Base-by-base conservation (phyloP, 2,797 vertebrate species). In the Phrynocephalus forsythii region DNA sequence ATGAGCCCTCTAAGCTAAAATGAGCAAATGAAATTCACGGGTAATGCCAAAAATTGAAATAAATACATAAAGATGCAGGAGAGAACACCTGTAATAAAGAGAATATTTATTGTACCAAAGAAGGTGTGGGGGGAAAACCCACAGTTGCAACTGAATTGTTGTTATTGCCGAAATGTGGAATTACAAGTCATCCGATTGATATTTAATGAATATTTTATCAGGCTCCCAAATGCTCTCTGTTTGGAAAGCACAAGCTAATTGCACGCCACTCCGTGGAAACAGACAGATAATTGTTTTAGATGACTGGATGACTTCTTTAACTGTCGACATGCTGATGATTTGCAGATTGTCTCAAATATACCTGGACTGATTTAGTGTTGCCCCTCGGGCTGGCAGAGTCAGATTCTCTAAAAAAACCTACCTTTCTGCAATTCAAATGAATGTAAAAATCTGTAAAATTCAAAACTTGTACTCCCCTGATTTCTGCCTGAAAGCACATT, bases 121-220 rank as follows among this genome's bases (percentile, higher is more conserved):
- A 48, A 30, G 6, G 1, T 26, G 82, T 13, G 30, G 22, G 30
- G 30, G 16, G 28, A 85, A 90, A 90, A n/a, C 84, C 83, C 72
- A 0, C 52, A 68, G 75, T 86, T 60, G 4, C 56, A 87, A 94
- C 90, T 92, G 91, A 94, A 94, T 81, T 85, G 89, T 83, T 89
- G 9, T 24, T 89, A 87, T 68, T 92, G 20, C 77, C 33, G 92
- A 92, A 68, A 84, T 90, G 91, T 89, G 78, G 93, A 91, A 85
- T 89, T 91, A 22, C 72, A 90, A 92, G 86, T 93, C 92, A 78
- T 18, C 68, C 89, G 93, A 90, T 80, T 93, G 78, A 88, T 73
- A 92, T 90, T 94, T 94, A 94, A 94, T 95, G 91, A 95, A 94
- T 95, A 95, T 94, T 95, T 96, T 93, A 95, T 93, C 88, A 93